Base-by-base conservation (phyloP, 2,113 vertebrate species). In the Petroica traversi region DNA sequence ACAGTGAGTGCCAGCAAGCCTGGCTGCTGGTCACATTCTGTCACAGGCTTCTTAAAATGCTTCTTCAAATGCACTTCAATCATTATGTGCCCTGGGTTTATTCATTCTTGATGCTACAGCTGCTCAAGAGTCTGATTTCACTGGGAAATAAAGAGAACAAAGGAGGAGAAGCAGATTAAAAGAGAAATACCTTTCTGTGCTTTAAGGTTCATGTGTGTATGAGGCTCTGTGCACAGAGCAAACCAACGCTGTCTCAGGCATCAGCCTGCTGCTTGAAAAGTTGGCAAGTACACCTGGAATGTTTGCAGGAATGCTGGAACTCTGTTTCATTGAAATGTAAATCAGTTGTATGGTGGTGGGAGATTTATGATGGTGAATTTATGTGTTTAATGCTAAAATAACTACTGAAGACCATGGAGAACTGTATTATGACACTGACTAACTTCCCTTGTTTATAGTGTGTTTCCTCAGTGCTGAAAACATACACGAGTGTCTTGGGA, bases 281-380 rank as follows among this genome's bases (percentile, higher is more conserved):
- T 93, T 97, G 97, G 97, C 97, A 97, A 98, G 86, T 97, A 93
- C 91, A 95, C 57, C 83, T 54, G 91, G 95, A 96, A 97, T 96
- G 97, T 88, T 76, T 40, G 61, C 75, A 85, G 96, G 93, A 97
- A 97, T 97, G 96, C 95, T 83, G 89, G 31, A 82, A 89, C 52
- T 72, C 73, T 48, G 29, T 71, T 52, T 45, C 77, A 54, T 85
- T 87, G 75, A 69, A 26, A 64, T 90, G 93, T 67, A 11, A 64
- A 90, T 64, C 67, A 72, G 1, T 68, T 85, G 59, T 89, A 62
- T 85, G 83, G 80, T 55, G 79, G 62, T 79, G 89, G 66, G 81
- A 76, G 52, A 82, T 75, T 55, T 28, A 20, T 89, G 43, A 15
- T 63, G 82, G 36, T 68, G 49, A 51, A 82, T 82, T 23, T 61